A percentile compares a stretch with the other conserved stretches of the same genome.
These are phyloP conservation scores for Sorex araneus DNA, from an alignment of 2,113 vertebrate genomes.

Conservation along the genomic window DNA sequence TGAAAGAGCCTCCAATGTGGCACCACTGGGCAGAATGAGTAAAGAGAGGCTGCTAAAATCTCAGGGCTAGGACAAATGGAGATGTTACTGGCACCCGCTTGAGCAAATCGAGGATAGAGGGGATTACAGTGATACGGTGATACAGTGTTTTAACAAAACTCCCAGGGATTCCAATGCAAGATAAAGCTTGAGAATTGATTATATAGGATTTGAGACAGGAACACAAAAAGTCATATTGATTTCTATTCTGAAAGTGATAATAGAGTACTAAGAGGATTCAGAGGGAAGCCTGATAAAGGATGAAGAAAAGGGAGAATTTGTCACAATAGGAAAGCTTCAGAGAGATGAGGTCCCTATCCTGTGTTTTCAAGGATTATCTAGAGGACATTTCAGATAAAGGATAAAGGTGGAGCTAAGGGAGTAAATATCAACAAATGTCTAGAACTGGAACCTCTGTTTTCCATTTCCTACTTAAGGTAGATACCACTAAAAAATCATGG, in stretches of 20 bases:
- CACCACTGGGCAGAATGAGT: too few species aligned
- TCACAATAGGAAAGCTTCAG: background rate
- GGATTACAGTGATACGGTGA: too few species aligned
- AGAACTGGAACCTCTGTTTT: background rate
- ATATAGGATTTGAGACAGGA: background rate
- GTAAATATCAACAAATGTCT: background rate
- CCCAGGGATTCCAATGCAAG: background rate
- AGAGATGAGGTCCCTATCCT: background rate
- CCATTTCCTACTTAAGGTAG: background rate
- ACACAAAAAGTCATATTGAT: background rate
- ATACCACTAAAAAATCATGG: background rate
- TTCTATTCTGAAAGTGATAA: background rate
- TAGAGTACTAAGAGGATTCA: background rate
- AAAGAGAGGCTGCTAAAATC: too few species aligned
- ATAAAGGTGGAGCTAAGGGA: background rate
- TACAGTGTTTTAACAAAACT: background rate
- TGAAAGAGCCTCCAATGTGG: too few species aligned
- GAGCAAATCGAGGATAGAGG: too few species aligned
- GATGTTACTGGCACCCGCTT: too few species aligned
- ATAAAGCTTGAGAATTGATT: conserved; percentile 29
- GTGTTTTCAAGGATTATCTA: background rate
- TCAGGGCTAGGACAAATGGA: too few species aligned
- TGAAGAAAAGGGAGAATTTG: background rate
- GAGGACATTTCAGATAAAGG: background rate
- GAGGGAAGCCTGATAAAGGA: conserved; percentile 3